A percentile compares a stretch with the other conserved stretches of the same genome.
Evolutionary conservation across 1,140 invertebrate genomes (phyloP).

Genomic region (Harpegnathos saltator): DNA sequence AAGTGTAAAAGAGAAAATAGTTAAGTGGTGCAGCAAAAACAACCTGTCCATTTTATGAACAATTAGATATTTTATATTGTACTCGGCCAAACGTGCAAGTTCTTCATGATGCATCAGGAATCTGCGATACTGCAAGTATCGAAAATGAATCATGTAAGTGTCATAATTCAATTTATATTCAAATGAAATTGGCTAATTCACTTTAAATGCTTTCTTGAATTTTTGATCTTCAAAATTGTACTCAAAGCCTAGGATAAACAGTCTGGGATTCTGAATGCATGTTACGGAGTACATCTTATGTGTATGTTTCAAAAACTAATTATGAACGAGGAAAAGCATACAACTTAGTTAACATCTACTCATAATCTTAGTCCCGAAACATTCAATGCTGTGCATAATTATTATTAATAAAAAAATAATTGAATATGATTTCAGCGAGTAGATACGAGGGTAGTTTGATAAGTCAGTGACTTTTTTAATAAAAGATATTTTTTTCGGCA

Average conservation of each 20-base stretch:
- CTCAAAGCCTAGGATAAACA: too few species aligned
- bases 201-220: too few species aligned
- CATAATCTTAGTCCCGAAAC: too few species aligned
- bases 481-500: too few species aligned
- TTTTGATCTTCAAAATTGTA: too few species aligned
- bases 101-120: conserved; percentile 3
- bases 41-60: conserved; percentile 20
- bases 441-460: background rate
- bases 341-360: too few species aligned
- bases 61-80: conserved; percentile 14
- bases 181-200: too few species aligned
- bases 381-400: conserved; percentile 1
- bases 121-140: conserved; percentile 1
- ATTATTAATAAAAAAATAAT: conserved; percentile 21
- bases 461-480: too few species aligned
- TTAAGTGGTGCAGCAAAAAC: conserved; percentile 12
- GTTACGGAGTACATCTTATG: too few species aligned
- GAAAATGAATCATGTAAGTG: conserved; percentile 5
- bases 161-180: conserved; percentile 12
- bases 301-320: too few species aligned
- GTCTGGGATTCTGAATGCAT: too few species aligned
- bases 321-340: too few species aligned
- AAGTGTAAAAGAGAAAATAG: conserved; percentile 23
- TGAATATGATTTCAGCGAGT: conserved; percentile 15
- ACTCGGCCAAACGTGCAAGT: conserved; percentile 6